phyloP scores from a whole-genome alignment of 2,113 vertebrate genomes.

The Prionailurus viverrinus region DNA sequence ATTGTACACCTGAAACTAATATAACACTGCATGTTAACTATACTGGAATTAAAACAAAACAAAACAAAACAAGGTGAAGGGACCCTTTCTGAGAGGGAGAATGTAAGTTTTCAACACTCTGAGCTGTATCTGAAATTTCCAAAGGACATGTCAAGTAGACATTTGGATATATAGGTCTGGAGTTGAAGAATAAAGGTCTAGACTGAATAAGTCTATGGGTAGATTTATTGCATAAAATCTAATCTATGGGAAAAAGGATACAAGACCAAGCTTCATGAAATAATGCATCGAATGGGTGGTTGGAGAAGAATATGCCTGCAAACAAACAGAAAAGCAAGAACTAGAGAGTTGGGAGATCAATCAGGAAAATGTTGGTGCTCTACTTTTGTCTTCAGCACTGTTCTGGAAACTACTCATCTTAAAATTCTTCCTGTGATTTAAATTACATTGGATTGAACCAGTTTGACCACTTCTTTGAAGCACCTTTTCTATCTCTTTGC shows the following conservation, averaged over 20 bases:
- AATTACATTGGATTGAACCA: not conserved
- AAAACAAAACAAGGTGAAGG: not conserved
- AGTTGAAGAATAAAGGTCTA: not conserved
- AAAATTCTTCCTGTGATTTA: not conserved
- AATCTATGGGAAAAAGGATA: not conserved
- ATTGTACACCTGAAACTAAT: not conserved
- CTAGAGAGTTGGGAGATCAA: not conserved
- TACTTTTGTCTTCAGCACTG: not conserved
- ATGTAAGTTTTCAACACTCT: not conserved
- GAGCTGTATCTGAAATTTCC: conserved; percentile 7
- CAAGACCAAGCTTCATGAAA: not conserved
- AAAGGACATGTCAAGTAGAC: not conserved
- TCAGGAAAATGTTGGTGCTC: not conserved
- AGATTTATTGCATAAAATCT: not conserved
- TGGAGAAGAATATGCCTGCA: not conserved
- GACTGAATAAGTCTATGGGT: not conserved
- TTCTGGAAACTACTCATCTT: not conserved
- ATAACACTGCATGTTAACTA: not conserved
- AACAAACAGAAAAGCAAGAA: not conserved
- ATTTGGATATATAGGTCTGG: not conserved
- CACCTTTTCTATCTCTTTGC: not conserved
- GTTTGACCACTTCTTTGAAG: not conserved
- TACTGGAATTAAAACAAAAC: not conserved
- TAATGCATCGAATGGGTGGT: not conserved
- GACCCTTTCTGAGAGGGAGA: not conserved